These are phyloP conservation scores for Brenthis hecate DNA, from an alignment of 2,888 invertebrate genomes.

Conservation along the genomic window DNA sequence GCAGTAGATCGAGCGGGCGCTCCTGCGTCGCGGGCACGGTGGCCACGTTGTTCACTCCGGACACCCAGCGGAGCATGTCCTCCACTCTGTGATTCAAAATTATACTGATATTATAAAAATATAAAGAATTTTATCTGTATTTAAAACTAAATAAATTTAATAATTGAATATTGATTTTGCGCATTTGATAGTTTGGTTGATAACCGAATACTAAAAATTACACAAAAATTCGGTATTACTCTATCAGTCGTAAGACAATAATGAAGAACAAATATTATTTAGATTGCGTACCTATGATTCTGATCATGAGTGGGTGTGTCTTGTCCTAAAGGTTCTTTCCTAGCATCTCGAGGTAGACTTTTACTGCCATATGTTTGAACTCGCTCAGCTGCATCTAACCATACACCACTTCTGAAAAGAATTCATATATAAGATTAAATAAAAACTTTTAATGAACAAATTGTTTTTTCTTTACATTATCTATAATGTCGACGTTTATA, in stretches of 20 bases:
- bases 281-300: constrained; percentile 62
- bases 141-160: background rate
- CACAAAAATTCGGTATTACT: too few species aligned
- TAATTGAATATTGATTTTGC: too few species aligned
- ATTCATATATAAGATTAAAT: background rate
- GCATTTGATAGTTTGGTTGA: too few species aligned
- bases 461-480: too few species aligned
- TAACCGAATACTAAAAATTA: too few species aligned
- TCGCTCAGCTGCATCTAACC: constrained; percentile 93
- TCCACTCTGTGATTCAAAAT: constrained; percentile 62
- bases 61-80: constrained; percentile 78
- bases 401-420: constrained; percentile 82
- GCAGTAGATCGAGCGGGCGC: constrained; percentile 75
- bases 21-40: constrained; percentile 71
- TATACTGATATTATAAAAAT: constrained; percentile 8
- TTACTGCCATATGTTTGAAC: constrained; percentile 83
- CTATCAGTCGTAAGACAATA: too few species aligned
- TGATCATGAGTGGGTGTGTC: constrained; percentile 83
- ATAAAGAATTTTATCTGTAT: background rate
- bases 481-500: too few species aligned
- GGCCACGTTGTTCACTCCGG: constrained; percentile 75
- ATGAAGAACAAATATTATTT: background rate
- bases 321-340: constrained; percentile 93
- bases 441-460: too few species aligned
- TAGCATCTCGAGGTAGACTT: constrained; percentile 90